Evolutionary conservation across 2,888 invertebrate species (phyloP).

Genomic region (Dorcus parallelipipedus): DNA sequence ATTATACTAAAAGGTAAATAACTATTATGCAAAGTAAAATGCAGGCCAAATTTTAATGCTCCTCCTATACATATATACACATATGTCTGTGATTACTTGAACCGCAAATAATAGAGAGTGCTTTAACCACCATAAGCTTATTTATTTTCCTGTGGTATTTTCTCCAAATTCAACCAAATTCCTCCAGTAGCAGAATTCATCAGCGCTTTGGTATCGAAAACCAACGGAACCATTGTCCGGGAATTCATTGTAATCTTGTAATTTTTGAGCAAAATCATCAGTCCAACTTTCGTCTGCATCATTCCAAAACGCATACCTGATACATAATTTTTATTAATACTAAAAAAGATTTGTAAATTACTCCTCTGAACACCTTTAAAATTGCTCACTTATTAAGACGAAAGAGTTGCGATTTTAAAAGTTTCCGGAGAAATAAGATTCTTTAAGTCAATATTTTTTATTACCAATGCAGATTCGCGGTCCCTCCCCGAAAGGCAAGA

Average conservation of each 20-base stretch:
- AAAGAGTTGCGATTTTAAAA: too few relatives aligned
- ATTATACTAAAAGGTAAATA: too few relatives aligned
- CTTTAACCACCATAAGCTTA: too few relatives aligned
- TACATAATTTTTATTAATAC: conserved; percentile 4
- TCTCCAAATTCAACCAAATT: conserved; percentile 13
- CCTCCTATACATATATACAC: too few relatives aligned
- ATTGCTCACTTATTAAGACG: too few relatives aligned
- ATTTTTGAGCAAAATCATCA: conserved; percentile 25
- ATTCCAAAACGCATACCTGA: conserved; percentile 37
- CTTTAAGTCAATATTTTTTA: conserved; percentile 39
- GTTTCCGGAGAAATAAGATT: conserved; percentile 7
- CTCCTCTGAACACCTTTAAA: too few relatives aligned
- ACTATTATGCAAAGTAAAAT: too few relatives aligned
- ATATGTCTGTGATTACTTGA: too few relatives aligned
- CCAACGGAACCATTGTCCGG: conserved; percentile 13
- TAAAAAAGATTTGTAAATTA: too few relatives aligned
- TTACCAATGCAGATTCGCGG: conserved; percentile 57
- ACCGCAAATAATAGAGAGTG: too few relatives aligned
- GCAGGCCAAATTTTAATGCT: too few relatives aligned
- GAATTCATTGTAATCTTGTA: conserved; percentile 19
- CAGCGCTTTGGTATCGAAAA: conserved; percentile 9
- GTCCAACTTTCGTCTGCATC: conserved; percentile 34
- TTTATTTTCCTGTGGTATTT: background rate
- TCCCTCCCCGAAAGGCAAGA: conserved; percentile 57
- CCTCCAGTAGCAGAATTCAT: conserved; percentile 10